Base-by-base conservation (phyloP, 2,888 invertebrate species). In the Hoplodrina ambigua region DNA sequence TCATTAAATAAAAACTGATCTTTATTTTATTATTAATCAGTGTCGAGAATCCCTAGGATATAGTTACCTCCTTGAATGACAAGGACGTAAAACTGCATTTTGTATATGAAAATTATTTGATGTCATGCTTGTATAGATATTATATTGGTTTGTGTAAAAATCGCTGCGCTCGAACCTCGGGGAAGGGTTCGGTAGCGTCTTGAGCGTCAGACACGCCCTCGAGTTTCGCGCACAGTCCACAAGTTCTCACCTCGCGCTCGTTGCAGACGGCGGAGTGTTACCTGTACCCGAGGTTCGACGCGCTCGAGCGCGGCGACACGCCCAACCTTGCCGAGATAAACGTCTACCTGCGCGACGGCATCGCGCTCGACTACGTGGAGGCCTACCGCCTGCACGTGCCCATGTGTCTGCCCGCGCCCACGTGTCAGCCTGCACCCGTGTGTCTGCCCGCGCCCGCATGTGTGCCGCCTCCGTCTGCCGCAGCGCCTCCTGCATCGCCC, bases 261-360 rank as follows among this genome's bases (percentile, higher is more conserved):
- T 93, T 92, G 89, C 94, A 93, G 94, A 86, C 88, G 84, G 83
- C 87, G 87, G 93, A 93, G 88, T 84, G 92, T 82, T 94, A 96
- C 92, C 93, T 96, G 88, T 94, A 89, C 88, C 96, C 96, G 86
- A 90, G 91, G 80, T 96, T 96, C 92, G 88, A 86, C 75, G 96
- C 96, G 91, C 91, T 96, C 75, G 96, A 96, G 93, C 75, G 63
- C 84, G 96, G 95, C 82, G 92, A 77, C 83, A 92, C 95, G 88
- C 95, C 93, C 89, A 93, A 89, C 91, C 92, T 86, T 90, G 91
- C 87, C 75, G 95, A 95, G 86, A 90, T 95, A 72, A 78, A 86
- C 87, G 87, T 85, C 84, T 92, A 92, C 90, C 91, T 93, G 86
- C 92, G 92, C 85, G 90, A 92, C 92, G 94, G 94, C 87, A 91